Base-by-base conservation (phyloP, 2,113 vertebrate species). In the Paramisgurnus dabryanus region DNA sequence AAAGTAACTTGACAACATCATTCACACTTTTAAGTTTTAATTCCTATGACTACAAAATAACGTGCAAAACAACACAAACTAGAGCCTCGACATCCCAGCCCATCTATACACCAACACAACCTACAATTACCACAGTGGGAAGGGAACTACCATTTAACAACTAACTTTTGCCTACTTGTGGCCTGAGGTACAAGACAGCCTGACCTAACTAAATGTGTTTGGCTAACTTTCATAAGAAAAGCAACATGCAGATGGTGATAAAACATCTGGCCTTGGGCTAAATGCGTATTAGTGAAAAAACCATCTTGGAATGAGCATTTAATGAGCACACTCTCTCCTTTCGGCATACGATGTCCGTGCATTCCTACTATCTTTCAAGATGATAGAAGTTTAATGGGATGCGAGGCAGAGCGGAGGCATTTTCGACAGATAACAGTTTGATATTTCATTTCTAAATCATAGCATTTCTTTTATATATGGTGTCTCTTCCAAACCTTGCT, bases 371-470 rank as follows among this genome's bases (percentile, higher is more conserved):
- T 17, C 67, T 57, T 55, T 74, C 17, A 17, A 10, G 60, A 68
- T 65, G 75, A 66, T 55, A 71, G 82, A 9, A 49, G 50, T 79
- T 76, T 22, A 76, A 77, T 47, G 45, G 27, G 55, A 17, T 12
- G 10, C 18, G 40, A 75, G 80, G 83, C 3, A 60, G 49, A 85
- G 67, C 83, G 4, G 17, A 49, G 64, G 80, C 72, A 86, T 76
- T 85, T 79, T 82, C 67, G 57, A 70, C 40, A 61, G 60, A 61
- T 72, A 86, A 88, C 18, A 22, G 66, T 74, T 66, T 40, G 49
- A 75, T 79, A 79, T 89, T 88, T 87, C 41, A 87, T 75, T 88
- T 74, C 70, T 72, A 81, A 89, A 88, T 89, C 74, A 87, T 55
- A 81, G 86, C 72, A 82, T 83, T 90, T 87, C 76, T 79, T 70